Evolutionary conservation across 1,140 invertebrate genomes (phyloP).

Genomic region (Bombus huntii): DNA sequence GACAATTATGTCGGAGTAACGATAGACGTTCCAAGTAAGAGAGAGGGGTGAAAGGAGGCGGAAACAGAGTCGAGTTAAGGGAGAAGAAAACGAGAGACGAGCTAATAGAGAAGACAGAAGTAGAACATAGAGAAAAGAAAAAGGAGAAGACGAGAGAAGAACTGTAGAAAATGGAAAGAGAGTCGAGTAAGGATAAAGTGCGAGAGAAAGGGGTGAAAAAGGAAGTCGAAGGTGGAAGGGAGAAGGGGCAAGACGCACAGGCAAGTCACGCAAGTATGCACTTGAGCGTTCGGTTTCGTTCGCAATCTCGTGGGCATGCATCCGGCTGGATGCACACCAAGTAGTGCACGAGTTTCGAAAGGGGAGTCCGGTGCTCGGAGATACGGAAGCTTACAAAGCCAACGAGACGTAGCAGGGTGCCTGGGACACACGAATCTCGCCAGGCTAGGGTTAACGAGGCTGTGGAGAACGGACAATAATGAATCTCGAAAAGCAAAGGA

Average conservation of each 20-base stretch:
- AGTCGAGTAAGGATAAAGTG: not conserved
- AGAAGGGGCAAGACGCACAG: not conserved
- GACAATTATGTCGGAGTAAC: constrained; percentile 8
- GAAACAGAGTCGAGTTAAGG: not conserved
- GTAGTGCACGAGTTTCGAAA: constrained; percentile 48
- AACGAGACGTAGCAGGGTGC: constrained; percentile 40
- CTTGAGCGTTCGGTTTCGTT: constrained; percentile 53
- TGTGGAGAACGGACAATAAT: constrained; percentile 55
- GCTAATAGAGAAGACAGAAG: not conserved
- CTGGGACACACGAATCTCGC: constrained; percentile 31
- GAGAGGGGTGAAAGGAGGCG: not conserved
- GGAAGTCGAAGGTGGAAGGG: not conserved
- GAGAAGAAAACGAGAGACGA: not conserved
- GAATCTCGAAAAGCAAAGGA: constrained; percentile 53
- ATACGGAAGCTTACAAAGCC: constrained; percentile 37
- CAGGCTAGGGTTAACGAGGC: constrained; percentile 47
- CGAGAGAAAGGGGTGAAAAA: not conserved
- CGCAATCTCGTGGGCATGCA: constrained; percentile 43
- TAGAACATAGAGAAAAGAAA: too few relatives aligned
- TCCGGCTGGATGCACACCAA: constrained; percentile 49
- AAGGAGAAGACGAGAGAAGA: not conserved
- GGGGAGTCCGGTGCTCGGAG: constrained; percentile 21
- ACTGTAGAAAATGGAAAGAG: not conserved
- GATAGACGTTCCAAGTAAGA: not conserved
- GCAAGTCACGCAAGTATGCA: constrained; percentile 30